Evolutionary conservation across 2,113 vertebrate genomes (phyloP).

Genomic region (Butorides virescens): DNA sequence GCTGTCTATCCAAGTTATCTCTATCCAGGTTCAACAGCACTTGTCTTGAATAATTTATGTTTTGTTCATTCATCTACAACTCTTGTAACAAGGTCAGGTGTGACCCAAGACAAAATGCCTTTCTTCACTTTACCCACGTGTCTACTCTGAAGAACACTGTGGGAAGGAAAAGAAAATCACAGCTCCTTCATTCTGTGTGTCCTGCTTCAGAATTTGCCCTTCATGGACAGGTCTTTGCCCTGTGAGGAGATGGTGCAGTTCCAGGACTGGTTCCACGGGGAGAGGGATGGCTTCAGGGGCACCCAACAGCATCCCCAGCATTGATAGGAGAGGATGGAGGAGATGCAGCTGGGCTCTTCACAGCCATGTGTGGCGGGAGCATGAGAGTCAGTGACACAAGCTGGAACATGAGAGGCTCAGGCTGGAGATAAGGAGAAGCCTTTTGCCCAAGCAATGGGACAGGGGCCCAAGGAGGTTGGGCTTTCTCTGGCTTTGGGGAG

Average conservation of each 20-base stretch:
- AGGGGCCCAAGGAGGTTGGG: rapidly evolving
- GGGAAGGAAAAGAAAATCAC: background rate
- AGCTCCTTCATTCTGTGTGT: background rate
- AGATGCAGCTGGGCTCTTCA: background rate
- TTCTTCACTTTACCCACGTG: background rate
- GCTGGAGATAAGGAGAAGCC: background rate
- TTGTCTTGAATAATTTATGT: background rate
- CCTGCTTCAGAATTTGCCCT: background rate
- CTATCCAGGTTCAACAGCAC: background rate
- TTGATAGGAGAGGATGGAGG: rapidly evolving
- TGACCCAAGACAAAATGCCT: background rate
- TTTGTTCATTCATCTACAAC: background rate
- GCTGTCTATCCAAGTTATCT: background rate
- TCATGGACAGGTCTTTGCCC: background rate
- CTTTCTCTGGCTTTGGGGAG: background rate
- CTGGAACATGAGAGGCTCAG: background rate
- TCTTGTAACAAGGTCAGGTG: background rate
- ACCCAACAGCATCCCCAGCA: rapidly evolving
- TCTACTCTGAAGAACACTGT: background rate
- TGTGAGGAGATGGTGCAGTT: background rate
- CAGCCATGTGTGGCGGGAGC: rapidly evolving
- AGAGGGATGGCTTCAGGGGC: rapidly evolving
- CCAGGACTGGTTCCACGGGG: background rate
- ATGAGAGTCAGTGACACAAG: background rate
- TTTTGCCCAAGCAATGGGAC: background rate